Evolutionary conservation across 2,888 invertebrate species (phyloP).

Genomic region (Koerneria pararmatus): DNA sequence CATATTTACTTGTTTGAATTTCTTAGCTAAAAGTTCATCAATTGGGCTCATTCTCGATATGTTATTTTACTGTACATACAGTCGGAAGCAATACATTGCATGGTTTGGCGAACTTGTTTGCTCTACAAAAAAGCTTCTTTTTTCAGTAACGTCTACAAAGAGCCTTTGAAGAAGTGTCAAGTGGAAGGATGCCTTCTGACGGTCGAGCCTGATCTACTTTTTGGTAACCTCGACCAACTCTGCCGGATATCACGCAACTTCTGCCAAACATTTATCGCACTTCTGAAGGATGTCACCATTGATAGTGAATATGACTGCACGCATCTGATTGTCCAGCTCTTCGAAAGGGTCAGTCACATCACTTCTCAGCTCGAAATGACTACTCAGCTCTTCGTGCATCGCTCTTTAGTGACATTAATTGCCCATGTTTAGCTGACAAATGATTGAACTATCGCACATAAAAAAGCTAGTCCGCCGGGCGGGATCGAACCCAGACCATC

Average conservation of each 20-base stretch:
- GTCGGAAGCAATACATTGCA: neutral
- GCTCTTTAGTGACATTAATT: no score
- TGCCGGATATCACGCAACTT: slow-evolving; percentile 41
- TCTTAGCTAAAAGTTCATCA: no score
- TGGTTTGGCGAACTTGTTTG: no score
- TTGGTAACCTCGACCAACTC: slow-evolving; percentile 65
- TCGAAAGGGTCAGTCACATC: slow-evolving; percentile 59
- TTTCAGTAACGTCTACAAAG: slow-evolving; percentile 67
- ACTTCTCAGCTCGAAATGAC: slow-evolving; percentile 13
- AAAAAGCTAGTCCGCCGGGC: no score
- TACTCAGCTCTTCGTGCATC: no score
- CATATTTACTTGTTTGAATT: no score
- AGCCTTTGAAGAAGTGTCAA: slow-evolving; percentile 69
- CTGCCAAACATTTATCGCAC: slow-evolving; percentile 51
- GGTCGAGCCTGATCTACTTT: slow-evolving; percentile 68
- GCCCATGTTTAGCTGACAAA: no score
- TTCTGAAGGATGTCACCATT: slow-evolving; percentile 53
- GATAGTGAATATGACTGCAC: slow-evolving; percentile 62
- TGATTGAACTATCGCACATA: no score
- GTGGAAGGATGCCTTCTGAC: slow-evolving; percentile 70
- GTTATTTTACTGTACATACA: slow-evolving; percentile 1
- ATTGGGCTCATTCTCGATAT: no score
- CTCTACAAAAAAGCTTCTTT: no score
- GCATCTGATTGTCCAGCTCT: slow-evolving; percentile 66
- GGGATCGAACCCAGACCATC: no score